Percentiles rank a stretch among this genome's conserved stretches.
phyloP scores from a whole-genome alignment of 2,888 invertebrate species.

The Clivina fossor region DNA sequence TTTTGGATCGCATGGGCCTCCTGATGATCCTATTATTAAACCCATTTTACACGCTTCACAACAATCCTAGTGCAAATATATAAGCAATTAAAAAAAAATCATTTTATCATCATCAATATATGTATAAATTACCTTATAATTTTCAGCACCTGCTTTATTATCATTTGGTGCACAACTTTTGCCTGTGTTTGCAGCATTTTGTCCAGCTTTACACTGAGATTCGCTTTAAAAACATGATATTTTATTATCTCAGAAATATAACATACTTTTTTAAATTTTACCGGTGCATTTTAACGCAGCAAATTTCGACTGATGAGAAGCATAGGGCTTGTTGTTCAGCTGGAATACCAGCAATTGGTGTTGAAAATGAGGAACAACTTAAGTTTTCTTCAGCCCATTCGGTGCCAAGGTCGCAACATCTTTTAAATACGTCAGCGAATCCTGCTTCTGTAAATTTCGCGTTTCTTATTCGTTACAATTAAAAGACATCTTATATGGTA shows the following conservation, averaged over 20 bases:
- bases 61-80: constrained; percentile 54
- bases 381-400: constrained; percentile 48
- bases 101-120: neutral
- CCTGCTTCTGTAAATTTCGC: constrained; percentile 29
- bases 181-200: constrained; percentile 55
- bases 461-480: too few species aligned
- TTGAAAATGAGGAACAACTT: constrained; percentile 46
- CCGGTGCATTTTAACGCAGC: constrained; percentile 61
- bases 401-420: constrained; percentile 50
- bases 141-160: constrained; percentile 29
- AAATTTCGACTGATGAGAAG: constrained; percentile 63
- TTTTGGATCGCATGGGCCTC: constrained; percentile 59
- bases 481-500: too few species aligned
- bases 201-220: constrained; percentile 57
- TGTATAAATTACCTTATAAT: constrained; percentile 38
- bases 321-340: constrained; percentile 63
- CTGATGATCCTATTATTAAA: constrained; percentile 60
- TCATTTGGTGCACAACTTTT: constrained; percentile 46
- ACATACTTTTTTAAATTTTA: constrained; percentile 42
- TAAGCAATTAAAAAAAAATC: constrained; percentile 27
- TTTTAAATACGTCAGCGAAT: constrained; percentile 44
- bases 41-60: constrained; percentile 68
- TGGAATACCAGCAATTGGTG: constrained; percentile 58
- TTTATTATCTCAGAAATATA: neutral
- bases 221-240: constrained; percentile 50